A percentile compares a stretch with the other conserved stretches of the same genome.
Conservation (phyloP, 2,113 vertebrate genomes). For the Emydocephalus ijimae region DNA sequence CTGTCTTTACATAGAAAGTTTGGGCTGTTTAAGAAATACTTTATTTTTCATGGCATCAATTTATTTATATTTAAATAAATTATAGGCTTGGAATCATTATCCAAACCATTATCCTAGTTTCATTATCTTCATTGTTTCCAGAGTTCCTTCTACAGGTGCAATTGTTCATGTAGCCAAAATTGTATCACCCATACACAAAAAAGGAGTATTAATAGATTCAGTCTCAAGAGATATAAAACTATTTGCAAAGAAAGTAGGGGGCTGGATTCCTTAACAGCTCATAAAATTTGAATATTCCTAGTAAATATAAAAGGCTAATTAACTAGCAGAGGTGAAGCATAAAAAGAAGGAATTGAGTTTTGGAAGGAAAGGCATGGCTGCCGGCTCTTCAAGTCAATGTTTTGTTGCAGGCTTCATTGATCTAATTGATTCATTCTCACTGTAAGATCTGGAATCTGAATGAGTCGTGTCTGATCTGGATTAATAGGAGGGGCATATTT, state of each 20-base stretch:
- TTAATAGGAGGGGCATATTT: not conserved
- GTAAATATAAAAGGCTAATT: not conserved
- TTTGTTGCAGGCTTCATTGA: not conserved
- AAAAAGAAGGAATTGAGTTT: not conserved
- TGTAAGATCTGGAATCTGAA: not conserved
- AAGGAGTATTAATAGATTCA: not conserved
- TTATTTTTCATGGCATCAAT: not conserved
- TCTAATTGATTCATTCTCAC: not conserved
- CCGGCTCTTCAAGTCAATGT: not conserved
- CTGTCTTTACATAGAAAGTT: constrained; percentile 13
- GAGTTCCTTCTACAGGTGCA: not conserved
- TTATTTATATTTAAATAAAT: not conserved
- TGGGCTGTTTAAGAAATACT: not conserved
- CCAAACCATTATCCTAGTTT: not conserved
- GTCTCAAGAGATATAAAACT: not conserved
- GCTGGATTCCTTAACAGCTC: not conserved
- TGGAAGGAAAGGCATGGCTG: not conserved
- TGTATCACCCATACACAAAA: not conserved
- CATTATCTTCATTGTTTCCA: not conserved
- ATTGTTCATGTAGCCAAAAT: not conserved
- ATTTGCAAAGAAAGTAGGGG: not conserved
- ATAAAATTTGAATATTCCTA: not conserved
- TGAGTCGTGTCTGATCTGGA: not conserved
- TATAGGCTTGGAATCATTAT: not conserved
- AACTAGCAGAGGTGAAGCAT: not conserved